Conservation (phyloP, 2,113 vertebrate species). For the Lophius piscatorius region DNA sequence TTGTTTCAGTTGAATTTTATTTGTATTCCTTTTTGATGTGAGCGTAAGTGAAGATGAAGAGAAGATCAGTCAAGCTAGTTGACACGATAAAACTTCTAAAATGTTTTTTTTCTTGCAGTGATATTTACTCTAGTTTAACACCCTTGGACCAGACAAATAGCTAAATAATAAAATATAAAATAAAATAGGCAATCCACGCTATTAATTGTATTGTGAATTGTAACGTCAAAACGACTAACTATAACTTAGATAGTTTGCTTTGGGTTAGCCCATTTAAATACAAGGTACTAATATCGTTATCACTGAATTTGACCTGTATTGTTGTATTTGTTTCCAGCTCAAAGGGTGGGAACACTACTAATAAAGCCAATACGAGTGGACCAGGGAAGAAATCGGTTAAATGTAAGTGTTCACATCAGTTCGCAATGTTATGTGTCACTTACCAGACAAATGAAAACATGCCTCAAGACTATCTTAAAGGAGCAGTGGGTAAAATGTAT, state of each 20-base stretch:
- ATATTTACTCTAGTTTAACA: too few relatives aligned
- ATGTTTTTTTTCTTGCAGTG: too few relatives aligned
- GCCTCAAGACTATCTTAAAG: not conserved
- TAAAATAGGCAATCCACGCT: accelerated
- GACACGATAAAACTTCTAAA: too few relatives aligned
- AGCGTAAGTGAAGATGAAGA: too few relatives aligned
- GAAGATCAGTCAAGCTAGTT: too few relatives aligned
- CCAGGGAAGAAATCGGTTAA: constrained; percentile 55
- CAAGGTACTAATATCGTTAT: not conserved
- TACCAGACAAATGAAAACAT: not conserved
- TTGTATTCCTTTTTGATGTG: too few relatives aligned
- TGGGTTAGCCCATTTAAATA: not conserved
- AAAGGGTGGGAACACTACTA: constrained; percentile 37
- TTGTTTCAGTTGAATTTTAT: not conserved
- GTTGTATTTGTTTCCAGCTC: constrained; percentile 38
- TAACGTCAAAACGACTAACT: too few relatives aligned
- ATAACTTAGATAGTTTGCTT: not conserved
- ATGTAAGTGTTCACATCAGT: constrained; percentile 45
- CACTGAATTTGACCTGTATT: not conserved
- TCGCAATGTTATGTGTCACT: not conserved
- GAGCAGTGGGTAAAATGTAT: too few relatives aligned
- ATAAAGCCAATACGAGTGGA: constrained; percentile 58
- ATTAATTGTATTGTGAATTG: not conserved
- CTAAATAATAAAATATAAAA: not conserved
- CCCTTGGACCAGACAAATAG: too few relatives aligned